Conservation (phyloP, 2,888 invertebrate genomes). For the Rutpela maculata region DNA sequence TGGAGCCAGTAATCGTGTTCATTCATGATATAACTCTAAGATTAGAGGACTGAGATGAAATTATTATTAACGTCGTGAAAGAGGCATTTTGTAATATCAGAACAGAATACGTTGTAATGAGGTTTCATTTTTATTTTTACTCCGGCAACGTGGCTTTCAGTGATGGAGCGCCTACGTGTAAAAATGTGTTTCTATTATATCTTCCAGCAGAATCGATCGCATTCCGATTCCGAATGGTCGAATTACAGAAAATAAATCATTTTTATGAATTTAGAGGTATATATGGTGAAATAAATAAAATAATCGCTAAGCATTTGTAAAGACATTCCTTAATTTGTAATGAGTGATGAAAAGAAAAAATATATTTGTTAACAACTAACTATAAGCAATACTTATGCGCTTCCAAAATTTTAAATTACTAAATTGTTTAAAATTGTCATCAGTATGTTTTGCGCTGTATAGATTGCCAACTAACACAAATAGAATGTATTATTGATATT, state of each 20-base stretch:
- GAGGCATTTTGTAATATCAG: not conserved
- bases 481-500: too few species aligned
- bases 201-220: not conserved
- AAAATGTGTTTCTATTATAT: not conserved
- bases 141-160: not conserved
- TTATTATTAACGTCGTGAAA: not conserved
- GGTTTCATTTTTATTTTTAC: conserved; percentile 1
- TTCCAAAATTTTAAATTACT: too few species aligned
- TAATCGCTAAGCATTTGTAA: too few species aligned
- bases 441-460: too few species aligned
- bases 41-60: not conserved
- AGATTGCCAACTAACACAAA: too few species aligned
- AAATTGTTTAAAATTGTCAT: too few species aligned
- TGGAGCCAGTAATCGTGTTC: not conserved
- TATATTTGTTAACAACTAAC: too few species aligned
- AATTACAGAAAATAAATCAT: not conserved
- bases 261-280: not conserved
- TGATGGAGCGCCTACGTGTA: not conserved
- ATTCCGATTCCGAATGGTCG: not conserved
- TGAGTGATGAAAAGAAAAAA: too few species aligned
- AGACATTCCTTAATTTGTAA: too few species aligned
- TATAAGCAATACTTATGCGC: too few species aligned
- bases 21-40: not conserved
- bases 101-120: not conserved
- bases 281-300: too few species aligned